A percentile compares a stretch with the other conserved stretches of the same genome.
Evolutionary conservation across 92 coral and sea anemone species (phyloP).

Genomic region (Epizoanthus fatuus): DNA sequence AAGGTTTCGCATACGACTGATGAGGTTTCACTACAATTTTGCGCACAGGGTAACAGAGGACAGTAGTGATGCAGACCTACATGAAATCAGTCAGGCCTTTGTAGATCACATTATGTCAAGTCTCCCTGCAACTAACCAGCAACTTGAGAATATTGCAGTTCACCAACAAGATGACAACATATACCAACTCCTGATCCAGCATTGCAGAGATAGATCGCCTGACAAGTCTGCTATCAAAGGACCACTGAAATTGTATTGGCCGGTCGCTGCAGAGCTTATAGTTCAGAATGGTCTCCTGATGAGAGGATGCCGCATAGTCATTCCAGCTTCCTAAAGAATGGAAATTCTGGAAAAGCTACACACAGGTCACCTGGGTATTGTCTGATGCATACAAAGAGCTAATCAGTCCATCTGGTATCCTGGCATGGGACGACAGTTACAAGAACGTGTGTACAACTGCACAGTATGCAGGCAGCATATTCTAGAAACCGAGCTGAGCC

Average conservation of each 20-base stretch:
- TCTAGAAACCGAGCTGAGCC: conserved; percentile 15
- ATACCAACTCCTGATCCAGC: conserved; percentile 31
- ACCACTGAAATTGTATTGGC: conserved; percentile 30
- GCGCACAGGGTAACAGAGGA: too few species aligned
- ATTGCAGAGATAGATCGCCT: conserved; percentile 48
- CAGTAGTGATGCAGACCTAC: not conserved
- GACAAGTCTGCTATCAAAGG: conserved; percentile 26
- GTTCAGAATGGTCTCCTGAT: too few species aligned
- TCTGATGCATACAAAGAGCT: conserved; percentile 35
- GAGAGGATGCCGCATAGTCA: not conserved
- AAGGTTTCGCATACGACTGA: conserved; percentile 54
- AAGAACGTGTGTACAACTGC: conserved; percentile 30
- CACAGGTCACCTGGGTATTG: conserved; percentile 33
- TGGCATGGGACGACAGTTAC: conserved; percentile 18
- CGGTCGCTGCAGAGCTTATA: conserved; percentile 12
- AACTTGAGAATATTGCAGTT: conserved; percentile 5
- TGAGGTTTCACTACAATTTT: conserved; percentile 65
- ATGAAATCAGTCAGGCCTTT: conserved; percentile 42
- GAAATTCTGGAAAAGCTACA: conserved; percentile 43
- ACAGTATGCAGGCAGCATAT: conserved; percentile 49
- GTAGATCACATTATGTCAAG: conserved; percentile 30
- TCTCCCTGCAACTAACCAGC: conserved; percentile 39
- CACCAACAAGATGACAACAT: conserved; percentile 34
- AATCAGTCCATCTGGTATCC: conserved; percentile 56
- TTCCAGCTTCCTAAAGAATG: not conserved